A percentile compares a stretch with the other conserved stretches of the same genome.
phyloP scores from a whole-genome alignment of 2,113 vertebrate genomes.

The Rhinolophus sinicus region DNA sequence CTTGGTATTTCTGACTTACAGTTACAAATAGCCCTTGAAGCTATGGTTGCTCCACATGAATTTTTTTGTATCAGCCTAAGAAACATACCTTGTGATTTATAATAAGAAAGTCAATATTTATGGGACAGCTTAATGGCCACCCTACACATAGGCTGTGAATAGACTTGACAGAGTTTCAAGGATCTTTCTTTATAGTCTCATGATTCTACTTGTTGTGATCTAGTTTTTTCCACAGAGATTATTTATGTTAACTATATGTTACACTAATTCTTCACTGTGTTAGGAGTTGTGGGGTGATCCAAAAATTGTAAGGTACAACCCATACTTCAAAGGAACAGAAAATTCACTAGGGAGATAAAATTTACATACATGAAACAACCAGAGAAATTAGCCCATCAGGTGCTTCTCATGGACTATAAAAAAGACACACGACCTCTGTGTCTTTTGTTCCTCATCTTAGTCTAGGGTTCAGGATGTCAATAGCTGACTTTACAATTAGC shows the following conservation, averaged over 20 bases:
- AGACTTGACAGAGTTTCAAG: conserved; percentile 1
- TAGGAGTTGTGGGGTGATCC: neutral
- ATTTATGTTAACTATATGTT: neutral
- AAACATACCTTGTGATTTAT: conserved; percentile 35
- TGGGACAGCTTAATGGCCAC: neutral
- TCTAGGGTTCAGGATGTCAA: neutral
- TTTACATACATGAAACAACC: neutral
- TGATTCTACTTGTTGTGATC: conserved; percentile 11
- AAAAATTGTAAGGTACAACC: neutral
- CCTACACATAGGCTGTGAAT: neutral
- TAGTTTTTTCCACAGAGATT: neutral
- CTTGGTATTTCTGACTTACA: neutral
- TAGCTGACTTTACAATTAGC: neutral
- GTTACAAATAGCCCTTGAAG: neutral
- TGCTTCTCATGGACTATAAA: neutral
- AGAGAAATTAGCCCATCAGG: neutral
- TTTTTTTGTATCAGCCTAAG: conserved; percentile 2
- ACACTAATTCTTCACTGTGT: neutral
- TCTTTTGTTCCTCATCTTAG: neutral
- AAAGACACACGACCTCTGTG: neutral
- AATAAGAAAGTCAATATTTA: conserved; percentile 22
- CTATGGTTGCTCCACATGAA: neutral
- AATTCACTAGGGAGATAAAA: neutral
- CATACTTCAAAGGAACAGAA: neutral
- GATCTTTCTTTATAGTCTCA: neutral